A percentile compares a stretch with the other conserved stretches of the same genome.
phyloP scores from a whole-genome alignment of 92 coral and sea anemone genomes.

The Porites lobata region DNA sequence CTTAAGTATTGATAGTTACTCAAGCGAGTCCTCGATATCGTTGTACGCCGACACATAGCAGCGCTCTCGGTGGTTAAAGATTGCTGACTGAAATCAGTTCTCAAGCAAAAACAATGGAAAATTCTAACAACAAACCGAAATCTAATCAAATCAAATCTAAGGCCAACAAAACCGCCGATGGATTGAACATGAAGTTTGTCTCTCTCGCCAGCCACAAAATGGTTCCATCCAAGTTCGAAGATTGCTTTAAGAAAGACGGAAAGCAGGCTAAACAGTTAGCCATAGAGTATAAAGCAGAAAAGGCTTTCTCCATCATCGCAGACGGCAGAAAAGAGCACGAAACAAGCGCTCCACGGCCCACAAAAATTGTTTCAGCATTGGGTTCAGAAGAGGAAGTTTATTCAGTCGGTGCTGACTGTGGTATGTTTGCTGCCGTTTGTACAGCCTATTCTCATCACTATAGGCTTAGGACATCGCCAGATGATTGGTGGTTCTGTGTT shows the following conservation, averaged over 20 bases:
- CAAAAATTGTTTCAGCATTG: neutral
- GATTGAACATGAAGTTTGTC: neutral
- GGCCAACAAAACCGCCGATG: neutral
- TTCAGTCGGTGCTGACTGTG: too few species aligned
- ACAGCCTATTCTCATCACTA: too few species aligned
- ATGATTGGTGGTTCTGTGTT: too few species aligned
- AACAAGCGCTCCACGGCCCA: neutral
- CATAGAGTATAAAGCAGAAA: neutral
- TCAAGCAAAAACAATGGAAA: neutral
- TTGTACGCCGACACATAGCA: too few species aligned
- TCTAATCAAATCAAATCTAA: neutral
- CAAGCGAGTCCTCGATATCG: neutral
- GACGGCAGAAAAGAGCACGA: neutral
- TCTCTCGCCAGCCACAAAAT: neutral
- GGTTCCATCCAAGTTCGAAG: conserved; percentile 34
- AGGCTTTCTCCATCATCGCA: neutral
- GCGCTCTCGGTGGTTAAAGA: neutral
- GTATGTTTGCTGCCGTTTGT: too few species aligned
- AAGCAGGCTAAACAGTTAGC: neutral
- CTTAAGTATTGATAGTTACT: too few species aligned
- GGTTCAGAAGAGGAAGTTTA: neutral
- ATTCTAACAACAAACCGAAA: neutral
- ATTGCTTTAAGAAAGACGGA: conserved; percentile 2
- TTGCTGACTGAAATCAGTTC: neutral
- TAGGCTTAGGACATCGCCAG: too few species aligned